Conservation (phyloP, 2,888 invertebrate species). For the Drosophila lacicola region DNA sequence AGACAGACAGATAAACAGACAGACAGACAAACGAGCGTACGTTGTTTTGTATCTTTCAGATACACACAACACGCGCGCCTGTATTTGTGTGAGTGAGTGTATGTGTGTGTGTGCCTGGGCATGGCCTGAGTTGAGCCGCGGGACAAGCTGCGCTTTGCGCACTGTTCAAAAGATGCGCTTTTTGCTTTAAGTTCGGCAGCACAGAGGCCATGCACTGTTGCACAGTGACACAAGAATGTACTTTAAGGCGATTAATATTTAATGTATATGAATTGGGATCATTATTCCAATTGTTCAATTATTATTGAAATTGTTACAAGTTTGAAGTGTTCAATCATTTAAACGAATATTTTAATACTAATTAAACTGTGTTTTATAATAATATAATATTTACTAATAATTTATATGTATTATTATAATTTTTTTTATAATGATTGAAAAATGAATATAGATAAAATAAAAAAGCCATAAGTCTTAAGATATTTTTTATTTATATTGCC, state of each 20-base stretch:
- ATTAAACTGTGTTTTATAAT: too few species aligned
- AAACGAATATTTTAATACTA: too few species aligned
- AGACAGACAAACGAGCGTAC: constrained; percentile 47
- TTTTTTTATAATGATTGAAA: too few species aligned
- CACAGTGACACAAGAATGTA: constrained; percentile 48
- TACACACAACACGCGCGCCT: constrained; percentile 38
- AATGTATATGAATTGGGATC: background rate
- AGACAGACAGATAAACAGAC: constrained; percentile 39
- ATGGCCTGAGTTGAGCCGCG: constrained; percentile 38
- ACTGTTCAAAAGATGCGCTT: constrained; percentile 76
- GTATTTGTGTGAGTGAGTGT: background rate
- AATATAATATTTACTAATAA: too few species aligned
- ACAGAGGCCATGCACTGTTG: constrained; percentile 53
- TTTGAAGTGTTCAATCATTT: too few species aligned
- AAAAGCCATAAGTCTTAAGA: too few species aligned
- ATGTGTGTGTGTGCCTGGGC: constrained; percentile 4
- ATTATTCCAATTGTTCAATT: constrained; percentile 5
- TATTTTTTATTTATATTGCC: too few species aligned
- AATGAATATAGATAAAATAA: too few species aligned
- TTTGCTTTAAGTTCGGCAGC: constrained; percentile 69
- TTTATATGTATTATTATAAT: too few species aligned
- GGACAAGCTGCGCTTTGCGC: constrained; percentile 74
- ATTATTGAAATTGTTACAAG: background rate
- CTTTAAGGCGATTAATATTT: background rate
- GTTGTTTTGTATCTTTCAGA: constrained; percentile 58